Evolutionary conservation across 2,888 invertebrate genomes (phyloP).

Genomic region (Sesia bembeciformis): DNA sequence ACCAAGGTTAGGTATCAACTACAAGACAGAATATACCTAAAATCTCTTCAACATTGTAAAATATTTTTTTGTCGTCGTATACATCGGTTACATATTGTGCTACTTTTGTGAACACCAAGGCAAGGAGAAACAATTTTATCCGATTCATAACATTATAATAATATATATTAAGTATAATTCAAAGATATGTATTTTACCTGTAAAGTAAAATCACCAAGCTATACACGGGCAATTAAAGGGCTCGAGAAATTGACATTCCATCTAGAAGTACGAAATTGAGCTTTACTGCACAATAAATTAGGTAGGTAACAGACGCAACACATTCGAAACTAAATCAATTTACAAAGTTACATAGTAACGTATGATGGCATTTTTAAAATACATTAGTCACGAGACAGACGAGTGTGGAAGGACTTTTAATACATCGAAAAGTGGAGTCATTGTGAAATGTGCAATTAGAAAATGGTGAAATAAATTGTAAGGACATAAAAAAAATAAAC

Average conservation of each 20-base stretch:
- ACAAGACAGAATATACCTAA: conserved; percentile 66
- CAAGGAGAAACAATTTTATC: conserved; percentile 62
- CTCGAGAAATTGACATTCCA: conserved; percentile 53
- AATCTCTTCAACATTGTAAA: conserved; percentile 71
- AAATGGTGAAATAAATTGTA: too few species aligned
- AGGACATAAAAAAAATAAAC: too few species aligned
- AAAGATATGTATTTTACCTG: conserved; percentile 71
- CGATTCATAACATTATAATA: conserved; percentile 37
- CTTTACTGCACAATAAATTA: conserved; percentile 37
- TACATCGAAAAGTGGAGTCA: not conserved
- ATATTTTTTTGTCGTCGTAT: conserved; percentile 68
- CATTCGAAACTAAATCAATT: conserved; percentile 28
- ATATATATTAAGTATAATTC: conserved; percentile 52
- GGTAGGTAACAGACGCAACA: conserved; percentile 47
- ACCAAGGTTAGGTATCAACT: conserved; percentile 48
- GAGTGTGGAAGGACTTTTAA: conserved; percentile 2
- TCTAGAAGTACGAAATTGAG: conserved; percentile 58
- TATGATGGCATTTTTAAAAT: conserved; percentile 14
- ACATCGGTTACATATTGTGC: conserved; percentile 74
- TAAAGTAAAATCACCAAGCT: conserved; percentile 52
- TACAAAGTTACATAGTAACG: conserved; percentile 23
- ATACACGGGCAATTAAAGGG: conserved; percentile 34
- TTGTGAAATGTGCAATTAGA: too few species aligned
- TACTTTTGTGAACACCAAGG: conserved; percentile 70
- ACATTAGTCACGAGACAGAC: conserved; percentile 12